Conservation (phyloP, 2,888 invertebrate genomes). For the Furcula furcula region DNA sequence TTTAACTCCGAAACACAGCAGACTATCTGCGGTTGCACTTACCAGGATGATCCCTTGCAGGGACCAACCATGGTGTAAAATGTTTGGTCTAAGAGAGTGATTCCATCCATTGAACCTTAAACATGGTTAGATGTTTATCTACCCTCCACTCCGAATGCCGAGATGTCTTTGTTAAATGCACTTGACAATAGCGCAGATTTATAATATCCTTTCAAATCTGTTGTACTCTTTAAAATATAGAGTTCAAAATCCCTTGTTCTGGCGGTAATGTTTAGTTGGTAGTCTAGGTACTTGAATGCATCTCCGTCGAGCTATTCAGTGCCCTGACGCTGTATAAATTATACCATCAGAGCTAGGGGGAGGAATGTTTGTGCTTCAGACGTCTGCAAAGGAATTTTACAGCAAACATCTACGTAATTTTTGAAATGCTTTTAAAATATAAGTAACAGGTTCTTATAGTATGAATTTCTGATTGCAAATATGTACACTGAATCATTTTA, state of each 20-base stretch:
- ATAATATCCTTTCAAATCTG: background rate
- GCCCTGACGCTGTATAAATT: constrained; percentile 15
- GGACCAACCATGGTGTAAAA: too few species aligned
- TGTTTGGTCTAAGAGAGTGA: too few species aligned
- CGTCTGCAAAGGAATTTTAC: background rate
- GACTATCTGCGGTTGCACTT: too few species aligned
- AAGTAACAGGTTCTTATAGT: too few species aligned
- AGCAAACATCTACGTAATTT: background rate
- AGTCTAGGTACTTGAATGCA: constrained; percentile 24
- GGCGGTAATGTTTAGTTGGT: constrained; percentile 2
- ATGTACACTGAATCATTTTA: too few species aligned
- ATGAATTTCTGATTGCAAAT: too few species aligned
- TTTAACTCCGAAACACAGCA: too few species aligned
- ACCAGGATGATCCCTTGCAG: too few species aligned
- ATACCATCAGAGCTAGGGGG: constrained; percentile 5
- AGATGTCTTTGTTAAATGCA: constrained; percentile 32
- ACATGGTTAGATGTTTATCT: constrained; percentile 29
- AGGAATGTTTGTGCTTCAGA: constrained; percentile 5
- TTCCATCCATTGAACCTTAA: too few species aligned
- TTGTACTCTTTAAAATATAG: constrained; percentile 7
- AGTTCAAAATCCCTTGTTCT: constrained; percentile 7
- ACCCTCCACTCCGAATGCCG: constrained; percentile 12
- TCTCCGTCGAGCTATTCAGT: constrained; percentile 14
- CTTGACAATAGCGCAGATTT: constrained; percentile 13
- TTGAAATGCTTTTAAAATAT: too few species aligned